Evolutionary conservation across 1,140 invertebrate genomes (phyloP).

Genomic region (Polyergus mexicanus): DNA sequence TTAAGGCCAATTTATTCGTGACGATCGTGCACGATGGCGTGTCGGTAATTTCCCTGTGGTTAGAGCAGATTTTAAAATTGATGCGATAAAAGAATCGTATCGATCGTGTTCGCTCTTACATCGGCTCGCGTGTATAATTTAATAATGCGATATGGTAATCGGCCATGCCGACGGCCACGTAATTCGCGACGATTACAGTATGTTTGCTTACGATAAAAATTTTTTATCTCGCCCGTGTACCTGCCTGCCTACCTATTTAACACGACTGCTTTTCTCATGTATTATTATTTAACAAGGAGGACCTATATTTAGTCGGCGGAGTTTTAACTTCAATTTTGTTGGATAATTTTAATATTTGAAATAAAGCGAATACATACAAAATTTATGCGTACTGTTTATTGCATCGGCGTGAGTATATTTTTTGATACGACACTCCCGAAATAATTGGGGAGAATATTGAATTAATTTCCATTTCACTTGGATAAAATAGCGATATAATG

Average conservation of each 20-base stretch:
- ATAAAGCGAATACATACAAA: neutral
- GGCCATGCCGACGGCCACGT: slow-evolving; percentile 48
- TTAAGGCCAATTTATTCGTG: slow-evolving; percentile 10
- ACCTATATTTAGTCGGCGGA: slow-evolving; percentile 5
- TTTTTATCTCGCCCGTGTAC: slow-evolving; percentile 35
- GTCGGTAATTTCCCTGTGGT: slow-evolving; percentile 42
- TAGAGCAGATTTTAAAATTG: slow-evolving; percentile 54
- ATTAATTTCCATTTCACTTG: slow-evolving; percentile 30
- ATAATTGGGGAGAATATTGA: slow-evolving; percentile 25
- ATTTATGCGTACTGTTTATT: neutral
- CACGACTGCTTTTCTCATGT: slow-evolving; percentile 14
- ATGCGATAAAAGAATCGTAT: slow-evolving; percentile 61
- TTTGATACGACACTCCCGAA: neutral
- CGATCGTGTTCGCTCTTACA: slow-evolving; percentile 63
- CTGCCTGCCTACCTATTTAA: neutral
- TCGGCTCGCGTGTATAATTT: slow-evolving; percentile 61
- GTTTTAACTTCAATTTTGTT: slow-evolving; percentile 39
- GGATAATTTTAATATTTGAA: neutral
- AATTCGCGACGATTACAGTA: slow-evolving; percentile 59
- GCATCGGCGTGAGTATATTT: neutral
- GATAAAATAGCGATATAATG: slow-evolving; percentile 25
- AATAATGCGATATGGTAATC: slow-evolving; percentile 64
- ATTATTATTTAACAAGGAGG: slow-evolving; percentile 42
- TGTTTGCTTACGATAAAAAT: slow-evolving; percentile 64
- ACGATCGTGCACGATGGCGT: slow-evolving; percentile 51